Evolutionary conservation across 2,888 invertebrate genomes (phyloP).

Genomic region (Tenthredo notha): DNA sequence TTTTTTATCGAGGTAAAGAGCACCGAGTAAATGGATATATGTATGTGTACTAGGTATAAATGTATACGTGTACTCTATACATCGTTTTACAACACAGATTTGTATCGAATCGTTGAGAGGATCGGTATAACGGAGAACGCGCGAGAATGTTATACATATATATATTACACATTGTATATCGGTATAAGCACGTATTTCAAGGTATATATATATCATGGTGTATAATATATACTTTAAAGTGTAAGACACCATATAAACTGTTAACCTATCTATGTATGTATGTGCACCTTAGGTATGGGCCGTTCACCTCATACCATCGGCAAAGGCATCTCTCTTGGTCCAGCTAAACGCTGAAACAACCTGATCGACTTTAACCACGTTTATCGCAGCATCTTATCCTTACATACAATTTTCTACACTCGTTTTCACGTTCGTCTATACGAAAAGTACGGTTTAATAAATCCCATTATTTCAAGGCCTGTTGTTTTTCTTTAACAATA

Average conservation of each 20-base stretch:
- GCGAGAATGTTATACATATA: not conserved
- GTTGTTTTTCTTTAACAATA: not conserved
- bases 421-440: not conserved
- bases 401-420: not conserved
- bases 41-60: too few relatives aligned
- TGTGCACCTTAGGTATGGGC: not conserved
- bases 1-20: slow-evolving; percentile 5
- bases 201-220: not conserved
- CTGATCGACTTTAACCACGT: slow-evolving; percentile 11
- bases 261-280: not conserved
- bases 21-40: not conserved
- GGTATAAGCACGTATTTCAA: not conserved
- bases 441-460: too few relatives aligned
- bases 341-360: slow-evolving; percentile 17
- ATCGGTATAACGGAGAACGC: slow-evolving; percentile 27
- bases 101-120: slow-evolving; percentile 15
- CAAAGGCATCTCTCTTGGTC: not conserved
- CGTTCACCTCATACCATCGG: slow-evolving; percentile 2
- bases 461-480: too few relatives aligned
- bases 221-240: not conserved
- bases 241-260: not conserved
- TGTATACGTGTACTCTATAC: not conserved
- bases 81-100: too few relatives aligned
- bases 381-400: not conserved
- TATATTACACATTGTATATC: not conserved